phyloP scores from a whole-genome alignment of 2,797 vertebrate genomes.

The Dallia pectoralis region DNA sequence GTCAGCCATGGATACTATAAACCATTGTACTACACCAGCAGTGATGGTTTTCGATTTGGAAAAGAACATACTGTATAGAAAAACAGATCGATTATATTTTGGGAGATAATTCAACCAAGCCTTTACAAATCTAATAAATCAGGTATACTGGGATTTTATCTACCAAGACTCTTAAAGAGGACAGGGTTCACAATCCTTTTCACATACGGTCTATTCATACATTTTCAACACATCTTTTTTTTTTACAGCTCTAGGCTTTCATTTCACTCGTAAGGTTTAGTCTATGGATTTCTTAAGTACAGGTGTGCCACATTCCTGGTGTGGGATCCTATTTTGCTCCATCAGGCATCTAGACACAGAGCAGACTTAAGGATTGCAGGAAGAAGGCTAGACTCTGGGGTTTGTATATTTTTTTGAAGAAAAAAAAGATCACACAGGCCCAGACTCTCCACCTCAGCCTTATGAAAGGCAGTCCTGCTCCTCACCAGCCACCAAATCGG shows the following conservation, averaged over 20 bases:
- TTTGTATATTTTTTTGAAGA: constrained; percentile 87
- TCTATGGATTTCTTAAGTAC: constrained; percentile 76
- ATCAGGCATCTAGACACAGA: constrained; percentile 84
- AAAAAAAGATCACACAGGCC: constrained; percentile 69
- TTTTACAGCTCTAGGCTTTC: constrained; percentile 54
- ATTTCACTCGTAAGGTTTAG: constrained; percentile 74
- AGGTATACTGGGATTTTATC: neutral
- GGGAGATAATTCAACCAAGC: neutral
- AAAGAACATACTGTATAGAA: neutral
- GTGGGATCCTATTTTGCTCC: constrained; percentile 76
- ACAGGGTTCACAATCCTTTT: neutral
- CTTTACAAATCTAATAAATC: neutral
- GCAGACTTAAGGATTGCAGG: constrained; percentile 84
- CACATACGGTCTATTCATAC: neutral
- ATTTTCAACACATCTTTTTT: neutral
- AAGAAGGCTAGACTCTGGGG: constrained; percentile 90
- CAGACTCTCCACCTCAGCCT: constrained; percentile 81
- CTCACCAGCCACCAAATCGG: constrained; percentile 85
- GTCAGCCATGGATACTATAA: neutral
- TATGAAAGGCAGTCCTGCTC: constrained; percentile 86
- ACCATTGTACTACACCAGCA: neutral
- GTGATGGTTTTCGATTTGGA: neutral
- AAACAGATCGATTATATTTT: no score
- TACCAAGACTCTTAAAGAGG: neutral
- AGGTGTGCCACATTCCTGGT: constrained; percentile 81